A percentile compares a stretch with the other conserved stretches of the same genome.
Evolutionary conservation across 2,797 vertebrate genomes (phyloP).

Genomic region (Clarias laeviceps): DNA sequence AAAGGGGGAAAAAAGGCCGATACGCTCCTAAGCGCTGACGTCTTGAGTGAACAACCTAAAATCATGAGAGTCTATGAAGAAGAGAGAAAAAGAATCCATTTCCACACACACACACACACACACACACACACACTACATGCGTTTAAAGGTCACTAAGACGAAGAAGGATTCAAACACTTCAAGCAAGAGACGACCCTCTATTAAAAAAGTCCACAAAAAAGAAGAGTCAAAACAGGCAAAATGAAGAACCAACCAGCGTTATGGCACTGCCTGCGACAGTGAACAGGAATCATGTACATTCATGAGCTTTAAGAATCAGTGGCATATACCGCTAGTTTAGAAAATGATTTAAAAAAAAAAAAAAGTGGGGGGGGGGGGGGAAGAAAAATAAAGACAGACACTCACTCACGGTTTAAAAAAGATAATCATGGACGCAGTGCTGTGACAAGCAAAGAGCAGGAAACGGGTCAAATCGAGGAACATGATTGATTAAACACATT

Average conservation of each 20-base stretch:
- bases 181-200: slow-evolving; percentile 48
- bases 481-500: slow-evolving; percentile 41
- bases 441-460: slow-evolving; percentile 35
- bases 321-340: slow-evolving; percentile 56
- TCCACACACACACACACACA: slow-evolving; percentile 26
- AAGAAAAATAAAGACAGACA: slow-evolving; percentile 10
- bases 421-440: slow-evolving; percentile 28
- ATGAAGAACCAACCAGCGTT: slow-evolving; percentile 39
- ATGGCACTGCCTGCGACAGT: slow-evolving; percentile 55
- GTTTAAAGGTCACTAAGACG: slow-evolving; percentile 27
- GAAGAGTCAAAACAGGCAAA: slow-evolving; percentile 54
- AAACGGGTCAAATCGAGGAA: slow-evolving; percentile 37
- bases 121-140: slow-evolving; percentile 31
- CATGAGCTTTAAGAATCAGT: slow-evolving; percentile 39
- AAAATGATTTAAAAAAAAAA: slow-evolving; percentile 26
- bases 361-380: neutral
- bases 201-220: slow-evolving; percentile 43
- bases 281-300: slow-evolving; percentile 47
- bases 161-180: slow-evolving; percentile 38
- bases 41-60: slow-evolving; percentile 33
- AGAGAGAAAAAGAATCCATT: slow-evolving; percentile 24
- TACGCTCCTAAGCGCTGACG: slow-evolving; percentile 25
- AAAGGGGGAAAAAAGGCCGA: neutral
- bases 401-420: slow-evolving; percentile 49
- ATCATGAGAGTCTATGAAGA: slow-evolving; percentile 42